Evolutionary conservation across 2,888 invertebrate species (phyloP).

Genomic region (Hermodice carunculata): DNA sequence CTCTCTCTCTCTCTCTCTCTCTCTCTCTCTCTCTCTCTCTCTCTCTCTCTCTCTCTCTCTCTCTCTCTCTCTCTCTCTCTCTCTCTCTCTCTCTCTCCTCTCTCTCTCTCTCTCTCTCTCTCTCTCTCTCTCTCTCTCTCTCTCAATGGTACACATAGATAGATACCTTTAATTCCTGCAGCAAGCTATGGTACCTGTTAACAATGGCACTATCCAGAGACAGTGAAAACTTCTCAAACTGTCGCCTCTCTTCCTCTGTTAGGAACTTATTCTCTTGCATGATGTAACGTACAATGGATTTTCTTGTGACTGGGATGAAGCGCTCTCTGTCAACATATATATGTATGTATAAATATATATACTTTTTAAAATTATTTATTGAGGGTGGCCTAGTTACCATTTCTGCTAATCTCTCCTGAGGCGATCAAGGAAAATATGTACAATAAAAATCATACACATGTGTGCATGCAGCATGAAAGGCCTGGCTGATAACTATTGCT

Average conservation of each 20-base stretch:
- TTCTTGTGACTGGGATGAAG: slow-evolving; percentile 63
- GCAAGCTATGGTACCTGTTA: slow-evolving; percentile 62
- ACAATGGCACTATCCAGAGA: slow-evolving; percentile 62
- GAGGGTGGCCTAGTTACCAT: no score
- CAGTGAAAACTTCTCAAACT: slow-evolving; percentile 61
- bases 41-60: slow-evolving; percentile 12
- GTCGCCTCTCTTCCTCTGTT: slow-evolving; percentile 44
- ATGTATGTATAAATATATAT: no score
- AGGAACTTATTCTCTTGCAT: slow-evolving; percentile 58
- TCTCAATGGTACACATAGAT: no score
- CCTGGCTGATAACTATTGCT: no score
- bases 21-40: slow-evolving; percentile 18
- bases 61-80: slow-evolving; percentile 12
- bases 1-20: slow-evolving; percentile 12
- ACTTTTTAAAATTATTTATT: no score
- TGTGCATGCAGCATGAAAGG: no score
- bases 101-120: not conserved
- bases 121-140: not conserved
- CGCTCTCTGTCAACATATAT: slow-evolving; percentile 61
- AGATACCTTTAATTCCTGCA: slow-evolving; percentile 66
- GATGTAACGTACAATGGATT: slow-evolving; percentile 58
- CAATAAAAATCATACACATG: no score
- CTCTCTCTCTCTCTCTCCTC: slow-evolving; percentile 9
- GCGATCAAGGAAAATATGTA: no score
- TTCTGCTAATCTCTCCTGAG: no score